A percentile compares a stretch with the other conserved stretches of the same genome.
These are phyloP conservation scores for Philopotamus ludificatus DNA, from an alignment of 1,140 invertebrate genomes.

Conservation along the genomic window DNA sequence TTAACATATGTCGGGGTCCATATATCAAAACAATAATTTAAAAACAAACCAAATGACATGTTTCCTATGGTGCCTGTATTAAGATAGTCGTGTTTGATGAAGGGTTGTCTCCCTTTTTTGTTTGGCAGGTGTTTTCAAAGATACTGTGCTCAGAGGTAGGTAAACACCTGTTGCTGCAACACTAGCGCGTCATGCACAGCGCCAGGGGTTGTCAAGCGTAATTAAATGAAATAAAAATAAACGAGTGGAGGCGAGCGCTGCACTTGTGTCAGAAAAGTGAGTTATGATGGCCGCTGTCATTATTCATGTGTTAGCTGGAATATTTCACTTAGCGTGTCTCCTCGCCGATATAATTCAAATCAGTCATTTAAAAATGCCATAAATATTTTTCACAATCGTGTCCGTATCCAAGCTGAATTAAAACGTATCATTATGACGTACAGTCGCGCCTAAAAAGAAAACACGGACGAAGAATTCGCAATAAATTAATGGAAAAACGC, in stretches of 20 bases:
- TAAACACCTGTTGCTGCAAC: slow-evolving; percentile 18
- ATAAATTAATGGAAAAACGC: no score
- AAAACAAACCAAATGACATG: slow-evolving; percentile 1
- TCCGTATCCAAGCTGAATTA: no score
- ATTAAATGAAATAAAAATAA: neutral
- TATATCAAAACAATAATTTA: neutral
- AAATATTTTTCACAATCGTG: no score
- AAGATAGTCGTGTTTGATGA: slow-evolving; percentile 20
- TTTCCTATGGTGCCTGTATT: slow-evolving; percentile 6
- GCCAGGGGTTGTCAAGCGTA: neutral
- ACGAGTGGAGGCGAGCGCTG: neutral
- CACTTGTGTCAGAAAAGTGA: neutral
- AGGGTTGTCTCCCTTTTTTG: slow-evolving; percentile 28
- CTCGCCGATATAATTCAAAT: no score
- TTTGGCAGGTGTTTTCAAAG: slow-evolving; percentile 22
- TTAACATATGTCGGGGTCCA: neutral
- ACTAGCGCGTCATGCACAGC: neutral
- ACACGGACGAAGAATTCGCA: no score
- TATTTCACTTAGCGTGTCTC: no score
- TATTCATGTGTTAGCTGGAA: neutral
- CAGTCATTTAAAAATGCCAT: no score
- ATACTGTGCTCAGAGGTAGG: slow-evolving; percentile 13
- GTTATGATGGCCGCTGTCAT: neutral
- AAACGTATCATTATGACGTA: no score
- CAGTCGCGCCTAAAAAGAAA: no score